Evolutionary conservation across 1,140 invertebrate species (phyloP).

Genomic region (Homarus americanus): DNA sequence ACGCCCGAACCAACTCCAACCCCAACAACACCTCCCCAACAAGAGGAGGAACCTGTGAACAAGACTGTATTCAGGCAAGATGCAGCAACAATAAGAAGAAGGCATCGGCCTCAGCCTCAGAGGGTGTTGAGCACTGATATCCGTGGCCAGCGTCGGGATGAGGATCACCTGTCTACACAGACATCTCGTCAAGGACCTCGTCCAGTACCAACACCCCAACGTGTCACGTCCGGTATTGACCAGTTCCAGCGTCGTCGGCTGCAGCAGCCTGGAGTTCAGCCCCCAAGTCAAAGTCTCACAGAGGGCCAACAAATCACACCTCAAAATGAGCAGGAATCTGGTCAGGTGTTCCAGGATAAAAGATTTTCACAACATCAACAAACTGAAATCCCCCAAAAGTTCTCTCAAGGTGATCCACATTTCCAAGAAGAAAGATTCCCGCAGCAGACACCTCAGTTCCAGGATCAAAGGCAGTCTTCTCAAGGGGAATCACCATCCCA

Average conservation of each 20-base stretch:
- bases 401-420: neutral
- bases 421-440: neutral
- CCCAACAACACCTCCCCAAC: neutral
- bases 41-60: neutral
- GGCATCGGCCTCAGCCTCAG: conserved; percentile 4
- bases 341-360: neutral
- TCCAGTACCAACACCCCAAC: neutral
- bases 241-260: neutral
- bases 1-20: neutral
- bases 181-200: neutral
- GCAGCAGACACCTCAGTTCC: neutral
- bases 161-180: neutral
- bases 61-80: neutral
- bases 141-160: neutral
- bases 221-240: neutral
- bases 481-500: neutral
- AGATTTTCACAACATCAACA: neutral
- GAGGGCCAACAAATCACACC: neutral
- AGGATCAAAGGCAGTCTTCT: neutral
- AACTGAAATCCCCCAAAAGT: neutral
- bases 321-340: neutral
- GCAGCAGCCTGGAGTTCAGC: neutral
- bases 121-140: neutral
- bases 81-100: neutral
- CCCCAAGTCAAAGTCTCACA: neutral